Evolutionary conservation across 2,797 vertebrate species (phyloP), one percentile per base, ranked within the genome.

Genomic region (Scomberomorus guttatus): DNA sequence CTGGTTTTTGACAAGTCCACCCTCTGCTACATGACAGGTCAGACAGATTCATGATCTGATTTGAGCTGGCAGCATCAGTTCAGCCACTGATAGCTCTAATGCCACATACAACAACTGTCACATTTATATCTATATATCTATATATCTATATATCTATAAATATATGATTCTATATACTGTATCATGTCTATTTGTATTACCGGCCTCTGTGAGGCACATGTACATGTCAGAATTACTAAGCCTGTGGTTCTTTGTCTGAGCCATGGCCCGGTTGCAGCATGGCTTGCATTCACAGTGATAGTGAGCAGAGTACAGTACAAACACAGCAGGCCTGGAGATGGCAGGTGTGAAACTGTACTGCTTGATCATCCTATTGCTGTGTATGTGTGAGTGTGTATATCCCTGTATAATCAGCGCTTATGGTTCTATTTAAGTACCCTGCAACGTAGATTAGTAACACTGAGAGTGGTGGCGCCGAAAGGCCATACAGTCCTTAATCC

Each of bases 271-370:
- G 63, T 62, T 58, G 78, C 84, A 75, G 66, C 77, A 56, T 69
- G 82, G 82, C 87, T 83, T 81, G 86, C 66, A 51, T 87, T 91
- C 86, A 92, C 89, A 93, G 89, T 89, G 89, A 87, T 85, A 55
- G 72, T 85, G 85, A 89, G 80, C 57, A 61, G 79, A 84, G 90
- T 59, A 59, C 20, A 34, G 80, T 68, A 64, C 63, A 42, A 72
- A 79, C 83, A 79, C 61, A 75, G 62, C 14, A 65, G 60, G 55
- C 68, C 69, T 18, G 71, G 42, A 72, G 39, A 24, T 6, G 20
- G 72, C 42, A 1, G 52, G 22, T 24, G 69, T 75, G 72, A 68
- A 58, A 58, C 80, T 44, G 50, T 60, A 76, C 82, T 72, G 65
- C 80, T 86, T 75, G 54, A 78, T 89, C 86, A 55, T 82, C 57